Base-by-base conservation (phyloP, 2,113 vertebrate species). In the Rhinopomastus cyanomelas region DNA sequence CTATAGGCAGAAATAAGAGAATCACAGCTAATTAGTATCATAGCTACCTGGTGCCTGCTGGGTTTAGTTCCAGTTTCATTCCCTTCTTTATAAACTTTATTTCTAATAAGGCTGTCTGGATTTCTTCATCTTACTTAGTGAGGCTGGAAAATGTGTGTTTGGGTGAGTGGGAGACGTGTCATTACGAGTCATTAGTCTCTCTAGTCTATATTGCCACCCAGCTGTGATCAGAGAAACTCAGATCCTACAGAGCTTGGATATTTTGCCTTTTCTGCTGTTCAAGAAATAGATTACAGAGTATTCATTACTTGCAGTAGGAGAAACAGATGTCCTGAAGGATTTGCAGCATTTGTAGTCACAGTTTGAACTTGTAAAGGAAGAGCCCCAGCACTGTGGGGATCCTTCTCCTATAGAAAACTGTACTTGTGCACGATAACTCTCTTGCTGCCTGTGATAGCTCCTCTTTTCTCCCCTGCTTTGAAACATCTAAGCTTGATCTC, bases 181-280 rank as follows among this genome's bases (percentile, higher is more conserved):
- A 36, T 56, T 81, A 32, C 12, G 64, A 81, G 53, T 67, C 65
- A 78, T 92, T 90, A 88, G 80, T 91, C 60, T 87, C 44, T 82
- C 59, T 85, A 79, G 90, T 90, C 81, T 94, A 30, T 81, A 93
- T 90, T 95, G 92, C 88, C 90, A 81, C 86, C 81, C 92, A 93
- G 73, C 86, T 96, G 94, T 95, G 92, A 78, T 88, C 57, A 94
- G 77, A 95, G 86, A 93, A 90, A 60, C 39, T 49, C 55, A 78
- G 56, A 80, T 46, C 56, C 53, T 60, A 52, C 65, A 83, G 14
- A 52, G 18, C 30, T 87, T 59, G 60, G 88, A 80, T 77, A 83
- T 81, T 90, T 90, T 86, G 22, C 34, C 56, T 81, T 66, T 48
- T 7, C 29, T 88, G 83, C 65, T 83, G 25, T 60, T 86, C 16